These are phyloP conservation scores for Brachystomella parvula DNA, from an alignment of 1,140 invertebrate species.

Conservation along the genomic window DNA sequence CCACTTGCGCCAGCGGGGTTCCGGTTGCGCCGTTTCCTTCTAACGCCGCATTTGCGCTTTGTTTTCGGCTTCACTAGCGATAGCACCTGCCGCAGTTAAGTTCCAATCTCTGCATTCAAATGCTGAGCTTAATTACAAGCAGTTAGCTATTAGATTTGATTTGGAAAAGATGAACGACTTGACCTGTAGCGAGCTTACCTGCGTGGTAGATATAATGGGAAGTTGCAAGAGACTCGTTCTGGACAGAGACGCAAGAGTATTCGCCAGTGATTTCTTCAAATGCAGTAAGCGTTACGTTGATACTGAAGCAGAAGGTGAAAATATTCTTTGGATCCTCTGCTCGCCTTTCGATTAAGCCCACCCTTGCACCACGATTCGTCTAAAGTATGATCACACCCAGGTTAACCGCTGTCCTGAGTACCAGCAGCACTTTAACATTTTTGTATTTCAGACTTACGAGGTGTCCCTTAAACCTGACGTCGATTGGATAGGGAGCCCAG, in stretches of 20 bases:
- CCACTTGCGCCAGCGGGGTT: too few relatives aligned
- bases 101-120: too few relatives aligned
- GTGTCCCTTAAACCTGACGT: slow-evolving; percentile 26
- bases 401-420: neutral
- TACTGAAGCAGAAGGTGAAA: slow-evolving; percentile 16
- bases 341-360: slow-evolving; percentile 10
- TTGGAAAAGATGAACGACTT: neutral
- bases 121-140: too few relatives aligned
- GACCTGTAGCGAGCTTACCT: slow-evolving; percentile 7
- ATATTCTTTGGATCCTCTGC: neutral
- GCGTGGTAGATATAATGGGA: slow-evolving; percentile 26
- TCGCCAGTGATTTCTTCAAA: slow-evolving; percentile 28
- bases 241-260: slow-evolving; percentile 21
- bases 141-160: too few relatives aligned
- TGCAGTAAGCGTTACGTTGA: slow-evolving; percentile 21
- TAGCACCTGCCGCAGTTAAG: too few relatives aligned
- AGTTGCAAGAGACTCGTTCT: neutral
- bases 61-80: too few relatives aligned
- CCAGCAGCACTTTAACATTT: neutral
- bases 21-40: too few relatives aligned
- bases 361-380: slow-evolving; percentile 16
- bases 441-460: slow-evolving; percentile 18
- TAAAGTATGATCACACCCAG: neutral
- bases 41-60: too few relatives aligned
- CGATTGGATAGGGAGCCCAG: slow-evolving; percentile 30